Evolutionary conservation across 2,888 invertebrate genomes (phyloP), one percentile per base, ranked within the genome.

Genomic region (Formica aserva): DNA sequence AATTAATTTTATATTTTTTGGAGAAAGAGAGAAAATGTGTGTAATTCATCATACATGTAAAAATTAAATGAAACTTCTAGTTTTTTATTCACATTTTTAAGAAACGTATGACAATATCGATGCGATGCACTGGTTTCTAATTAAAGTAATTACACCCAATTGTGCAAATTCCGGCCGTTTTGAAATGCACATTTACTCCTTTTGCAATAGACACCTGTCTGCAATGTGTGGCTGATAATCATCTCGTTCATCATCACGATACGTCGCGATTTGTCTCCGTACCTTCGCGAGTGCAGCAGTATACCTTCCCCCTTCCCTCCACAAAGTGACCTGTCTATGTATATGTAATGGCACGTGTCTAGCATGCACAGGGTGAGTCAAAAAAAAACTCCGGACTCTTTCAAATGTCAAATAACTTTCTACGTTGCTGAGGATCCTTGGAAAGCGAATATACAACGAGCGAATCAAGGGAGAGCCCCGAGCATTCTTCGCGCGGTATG

Each of bases 331-430:
- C 35, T 45, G 62, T 18, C 15, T 52, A 52, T n/a, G 52, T 52
- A n/a, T 35, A 8, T 32, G 5, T 18, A 15, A 11, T 8, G 76
- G 32, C 76, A 35, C 72, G 80, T 41, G 75, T 41, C 38, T 26
- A 32, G 52, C 38, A 69, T 63, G 67, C 52, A 55, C 22, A 62
- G 63, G 62, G 82, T 75, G 57, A 62, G 57, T 85, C 81, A 72
- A 88, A 85, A 32, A 22, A 32, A 88, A 89, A 83, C 83, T 85
- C 77, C 72, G 82, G 63, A 84, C 69, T 85, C 85, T 83, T 83
- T 81, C 90, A 90, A 90, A 90, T 90, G 90, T 90, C 90, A 90
- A 88, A 90, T 89, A 86, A 88, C 90, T 90, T 90, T 90, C 90
- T 90, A 90, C 84, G 69, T 67, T 71, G 82, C 69, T 76, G 67